Evolutionary conservation across 2,888 invertebrate genomes (phyloP).

Genomic region (Luffia ferchaultella): DNA sequence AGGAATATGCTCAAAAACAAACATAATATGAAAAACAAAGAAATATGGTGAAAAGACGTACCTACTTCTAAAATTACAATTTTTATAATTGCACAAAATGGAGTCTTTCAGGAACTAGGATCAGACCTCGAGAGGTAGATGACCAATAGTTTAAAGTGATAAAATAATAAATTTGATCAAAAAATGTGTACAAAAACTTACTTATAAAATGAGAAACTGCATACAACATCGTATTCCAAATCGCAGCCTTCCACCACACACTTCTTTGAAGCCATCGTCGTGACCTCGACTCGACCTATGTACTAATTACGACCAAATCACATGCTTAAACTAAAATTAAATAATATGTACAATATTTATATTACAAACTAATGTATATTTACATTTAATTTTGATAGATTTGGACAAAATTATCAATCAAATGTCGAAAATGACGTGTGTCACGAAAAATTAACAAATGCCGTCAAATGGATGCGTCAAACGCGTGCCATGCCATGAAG

Average conservation of each 20-base stretch:
- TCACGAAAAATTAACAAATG: constrained; percentile 62
- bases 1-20: no score
- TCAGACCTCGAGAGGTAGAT: no score
- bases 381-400: background rate
- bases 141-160: no score
- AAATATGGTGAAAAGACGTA: background rate
- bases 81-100: no score
- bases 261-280: constrained; percentile 51
- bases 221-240: constrained; percentile 58
- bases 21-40: no score
- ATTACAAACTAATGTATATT: background rate
- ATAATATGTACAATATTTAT: constrained; percentile 10
- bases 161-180: background rate
- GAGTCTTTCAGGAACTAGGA: no score
- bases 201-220: constrained; percentile 63
- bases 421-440: constrained; percentile 66
- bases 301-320: constrained; percentile 40
- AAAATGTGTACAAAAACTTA: constrained; percentile 31
- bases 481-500: constrained; percentile 56
- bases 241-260: constrained; percentile 61
- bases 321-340: constrained; percentile 27
- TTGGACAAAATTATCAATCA: constrained; percentile 58
- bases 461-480: constrained; percentile 36
- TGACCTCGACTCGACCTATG: constrained; percentile 31
- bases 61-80: background rate